Percentiles rank a stretch among this genome's conserved stretches.
Conservation (phyloP, 2,888 invertebrate genomes). For the Biston betularia region DNA sequence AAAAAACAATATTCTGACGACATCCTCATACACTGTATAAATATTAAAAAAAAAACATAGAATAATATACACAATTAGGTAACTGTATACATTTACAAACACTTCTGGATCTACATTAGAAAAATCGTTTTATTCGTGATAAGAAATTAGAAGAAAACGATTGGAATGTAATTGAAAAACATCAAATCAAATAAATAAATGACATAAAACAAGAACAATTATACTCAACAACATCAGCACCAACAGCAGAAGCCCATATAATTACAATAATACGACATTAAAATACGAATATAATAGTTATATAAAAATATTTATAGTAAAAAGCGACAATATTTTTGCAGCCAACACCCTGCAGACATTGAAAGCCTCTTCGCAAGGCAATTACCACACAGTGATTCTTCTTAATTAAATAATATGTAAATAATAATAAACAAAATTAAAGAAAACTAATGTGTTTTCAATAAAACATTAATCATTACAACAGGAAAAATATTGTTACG, state of each 20-base stretch:
- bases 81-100: conserved; percentile 66
- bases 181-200: conserved; percentile 17
- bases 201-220: conserved; percentile 51
- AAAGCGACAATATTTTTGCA: conserved; percentile 66
- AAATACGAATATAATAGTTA: conserved; percentile 50
- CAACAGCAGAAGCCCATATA: conserved; percentile 70
- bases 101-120: conserved; percentile 78
- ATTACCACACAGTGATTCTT: conserved; percentile 76
- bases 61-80: conserved; percentile 23
- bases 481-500: too few species aligned
- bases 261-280: conserved; percentile 61
- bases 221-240: conserved; percentile 64
- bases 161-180: conserved; percentile 27
- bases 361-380: conserved; percentile 74
- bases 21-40: conserved; percentile 53
- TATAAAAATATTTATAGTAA: conserved; percentile 48
- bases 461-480: too few species aligned
- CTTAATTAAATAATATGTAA: background rate
- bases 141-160: conserved; percentile 53
- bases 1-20: conserved; percentile 48
- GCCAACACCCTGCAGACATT: conserved; percentile 86
- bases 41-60: conserved; percentile 28
- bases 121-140: conserved; percentile 48
- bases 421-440: background rate
- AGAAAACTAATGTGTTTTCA: background rate